Conservation (phyloP, 2,888 invertebrate species). For the Heliconius ethilla region DNA sequence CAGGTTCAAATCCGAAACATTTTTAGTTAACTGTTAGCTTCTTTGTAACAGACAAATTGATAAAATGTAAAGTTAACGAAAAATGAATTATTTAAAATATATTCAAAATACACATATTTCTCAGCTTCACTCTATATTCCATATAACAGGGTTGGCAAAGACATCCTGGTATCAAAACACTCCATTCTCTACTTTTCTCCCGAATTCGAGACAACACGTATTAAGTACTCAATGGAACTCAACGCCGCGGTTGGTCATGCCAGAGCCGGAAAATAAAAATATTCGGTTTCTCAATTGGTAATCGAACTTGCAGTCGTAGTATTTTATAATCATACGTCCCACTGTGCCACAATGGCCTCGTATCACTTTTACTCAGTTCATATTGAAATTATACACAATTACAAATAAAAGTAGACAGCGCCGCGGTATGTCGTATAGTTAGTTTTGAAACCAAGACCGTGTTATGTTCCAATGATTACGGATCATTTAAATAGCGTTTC, state of each 20-base stretch:
- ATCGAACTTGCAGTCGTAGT: background rate
- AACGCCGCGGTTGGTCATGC: background rate
- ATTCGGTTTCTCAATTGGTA: background rate
- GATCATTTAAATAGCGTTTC: slow-evolving; percentile 79
- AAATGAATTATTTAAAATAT: too few relatives aligned
- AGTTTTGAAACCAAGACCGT: slow-evolving; percentile 60
- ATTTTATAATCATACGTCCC: background rate
- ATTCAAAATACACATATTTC: too few relatives aligned
- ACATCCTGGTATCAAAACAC: too few relatives aligned
- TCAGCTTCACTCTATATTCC: too few relatives aligned
- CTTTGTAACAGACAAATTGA: background rate
- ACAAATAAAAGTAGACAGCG: slow-evolving; percentile 43
- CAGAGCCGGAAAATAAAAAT: background rate
- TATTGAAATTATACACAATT: slow-evolving; percentile 35
- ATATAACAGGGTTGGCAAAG: too few relatives aligned
- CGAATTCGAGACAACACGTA: too few relatives aligned
- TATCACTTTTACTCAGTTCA: background rate
- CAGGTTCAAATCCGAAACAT: background rate
- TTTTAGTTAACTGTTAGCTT: background rate
- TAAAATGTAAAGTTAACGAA: too few relatives aligned
- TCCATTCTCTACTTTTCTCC: too few relatives aligned
- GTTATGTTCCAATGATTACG: slow-evolving; percentile 60
- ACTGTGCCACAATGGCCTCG: background rate
- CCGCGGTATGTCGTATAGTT: slow-evolving; percentile 41
- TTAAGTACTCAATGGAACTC: too few relatives aligned